Conservation (phyloP, 1,140 invertebrate genomes). For the Aphaenogaster rudis region DNA sequence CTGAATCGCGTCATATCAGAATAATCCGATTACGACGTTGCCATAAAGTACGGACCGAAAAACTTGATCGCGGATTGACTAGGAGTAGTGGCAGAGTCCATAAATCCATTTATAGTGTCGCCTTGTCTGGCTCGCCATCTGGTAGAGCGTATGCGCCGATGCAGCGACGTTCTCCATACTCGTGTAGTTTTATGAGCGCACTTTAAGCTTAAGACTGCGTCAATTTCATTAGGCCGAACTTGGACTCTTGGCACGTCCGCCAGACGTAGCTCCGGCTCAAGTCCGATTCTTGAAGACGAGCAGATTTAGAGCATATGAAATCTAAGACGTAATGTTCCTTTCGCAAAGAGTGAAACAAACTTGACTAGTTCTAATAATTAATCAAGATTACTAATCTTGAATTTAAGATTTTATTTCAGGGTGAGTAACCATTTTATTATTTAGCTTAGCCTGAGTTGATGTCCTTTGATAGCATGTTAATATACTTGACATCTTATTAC, state of each 20-base stretch:
- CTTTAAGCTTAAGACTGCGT: constrained; percentile 11
- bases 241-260: constrained; percentile 14
- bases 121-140: constrained; percentile 42
- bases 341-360: background rate
- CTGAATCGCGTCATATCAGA: constrained; percentile 3
- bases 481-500: no score
- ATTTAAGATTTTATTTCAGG: background rate
- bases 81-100: constrained; percentile 5
- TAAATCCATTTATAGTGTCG: constrained; percentile 55
- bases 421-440: no score
- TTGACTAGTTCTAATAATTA: background rate
- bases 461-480: no score
- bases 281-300: background rate
- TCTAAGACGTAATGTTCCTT: background rate
- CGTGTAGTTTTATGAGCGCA: constrained; percentile 32
- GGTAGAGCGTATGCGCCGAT: background rate
- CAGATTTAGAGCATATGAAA: background rate
- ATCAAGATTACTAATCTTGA: background rate
- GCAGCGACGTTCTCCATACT: background rate
- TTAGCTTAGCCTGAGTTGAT: no score
- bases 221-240: constrained; percentile 55
- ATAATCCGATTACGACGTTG: constrained; percentile 60
- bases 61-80: constrained; percentile 47
- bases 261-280: background rate
- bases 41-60: constrained; percentile 57